Evolutionary conservation across 2,797 vertebrate species (phyloP), one percentile per base, ranked within the genome.

Genomic region (Aulostomus chinensis): DNA sequence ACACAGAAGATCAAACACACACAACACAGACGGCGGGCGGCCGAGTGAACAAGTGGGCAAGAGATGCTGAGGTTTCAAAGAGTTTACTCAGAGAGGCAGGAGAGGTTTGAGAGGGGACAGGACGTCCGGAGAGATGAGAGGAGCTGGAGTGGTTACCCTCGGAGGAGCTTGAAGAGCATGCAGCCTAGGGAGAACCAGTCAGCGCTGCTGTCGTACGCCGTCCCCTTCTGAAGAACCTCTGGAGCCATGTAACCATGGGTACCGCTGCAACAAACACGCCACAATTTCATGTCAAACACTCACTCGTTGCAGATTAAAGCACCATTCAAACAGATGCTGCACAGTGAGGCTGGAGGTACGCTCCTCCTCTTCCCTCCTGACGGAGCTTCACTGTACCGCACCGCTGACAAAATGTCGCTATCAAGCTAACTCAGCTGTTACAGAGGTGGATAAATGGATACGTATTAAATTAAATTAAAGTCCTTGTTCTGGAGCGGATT

Each of bases 161-260:
- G 85, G 18, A 99, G 93, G 1, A 99, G 95, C 54, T 99, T 99
- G 92, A 99, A 99, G 34, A 99, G 93, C 97, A 99, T 97, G 81
- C 97, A 99, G 60, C 96, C 97, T 71, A 99, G 78, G 2, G 97
- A 99, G 91, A 99, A 99, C 97, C 97, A 99, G 88, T 99, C 97
- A 0, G 97, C 96, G 0, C 96, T 99, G 94, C 97, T 98, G 87
- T 99, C 97, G 0, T 98, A 98, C 0, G 96, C 94, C 0, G 94
- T 98, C 29, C 97, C 97, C 79, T 98, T 99, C 92, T 98, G 97
- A 8, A 99, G 92, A 40, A 99, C 97, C 88, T 99, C 96, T 0
- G 97, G 97, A 47, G 97, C 97, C 97, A 99, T 99, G 93, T 99
- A 99, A 1, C 97, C 97, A 0, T 99, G 97, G 18, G 97, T 99